phyloP scores from a whole-genome alignment of 1,140 invertebrate genomes.

The Rhynchophorus ferrugineus region DNA sequence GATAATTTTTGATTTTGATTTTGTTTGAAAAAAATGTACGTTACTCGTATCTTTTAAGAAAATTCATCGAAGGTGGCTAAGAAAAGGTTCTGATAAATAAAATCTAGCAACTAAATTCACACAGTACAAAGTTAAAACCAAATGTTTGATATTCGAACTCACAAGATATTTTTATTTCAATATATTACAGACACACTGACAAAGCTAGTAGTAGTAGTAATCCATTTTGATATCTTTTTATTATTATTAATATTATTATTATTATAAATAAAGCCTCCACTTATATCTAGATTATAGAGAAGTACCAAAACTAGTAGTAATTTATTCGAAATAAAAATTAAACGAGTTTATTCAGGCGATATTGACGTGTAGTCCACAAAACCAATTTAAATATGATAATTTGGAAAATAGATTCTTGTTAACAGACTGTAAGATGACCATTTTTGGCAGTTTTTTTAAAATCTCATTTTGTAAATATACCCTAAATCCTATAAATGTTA shows the following conservation, averaged over 20 bases:
- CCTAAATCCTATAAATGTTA: not conserved
- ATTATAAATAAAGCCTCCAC: constrained; percentile 7
- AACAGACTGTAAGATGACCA: constrained; percentile 6
- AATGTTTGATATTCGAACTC: not conserved
- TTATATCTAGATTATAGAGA: not conserved
- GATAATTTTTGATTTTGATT: too few species aligned
- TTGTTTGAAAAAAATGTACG: too few species aligned
- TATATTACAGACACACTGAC: constrained; percentile 6
- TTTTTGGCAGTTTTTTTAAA: constrained; percentile 6
- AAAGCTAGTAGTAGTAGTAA: too few species aligned
- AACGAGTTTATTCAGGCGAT: not conserved
- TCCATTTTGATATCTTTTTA: not conserved
- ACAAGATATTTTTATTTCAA: not conserved
- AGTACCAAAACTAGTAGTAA: constrained; percentile 14
- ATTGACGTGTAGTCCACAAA: constrained; percentile 3
- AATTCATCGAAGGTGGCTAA: too few species aligned
- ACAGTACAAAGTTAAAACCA: not conserved
- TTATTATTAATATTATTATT: constrained; percentile 9
- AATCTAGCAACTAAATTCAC: not conserved
- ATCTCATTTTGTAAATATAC: too few species aligned
- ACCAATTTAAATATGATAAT: constrained; percentile 8
- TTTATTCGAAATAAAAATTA: not conserved
- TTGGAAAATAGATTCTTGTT: constrained; percentile 2
- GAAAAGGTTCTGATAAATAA: too few species aligned
- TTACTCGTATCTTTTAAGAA: too few species aligned